Evolutionary conservation across 2,888 invertebrate genomes (phyloP), one percentile per base, ranked within the genome.

Genomic region (Chrysolina haemoptera): DNA sequence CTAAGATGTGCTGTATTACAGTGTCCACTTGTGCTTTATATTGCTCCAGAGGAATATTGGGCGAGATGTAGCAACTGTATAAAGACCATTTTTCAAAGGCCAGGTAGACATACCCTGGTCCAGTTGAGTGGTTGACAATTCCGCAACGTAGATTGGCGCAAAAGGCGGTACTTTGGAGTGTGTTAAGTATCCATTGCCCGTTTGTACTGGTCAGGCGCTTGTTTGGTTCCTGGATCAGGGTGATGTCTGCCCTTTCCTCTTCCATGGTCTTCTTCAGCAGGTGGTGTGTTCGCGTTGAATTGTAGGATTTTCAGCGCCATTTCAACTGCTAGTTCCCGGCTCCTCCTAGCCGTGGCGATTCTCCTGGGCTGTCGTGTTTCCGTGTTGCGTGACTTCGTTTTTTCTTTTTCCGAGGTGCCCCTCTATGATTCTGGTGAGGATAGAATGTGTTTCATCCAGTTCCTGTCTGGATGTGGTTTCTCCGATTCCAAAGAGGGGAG

Each of bases 191-290:
- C 16, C 16, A 68, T 59, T 41, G 41, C 1, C 22, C 14, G 4
- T 55, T 12, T 18, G 41, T 68, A 9, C 5, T 41, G 9, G 46
- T 46, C 9, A 59, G 10, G 1, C 6, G 11, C 9, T 8, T 35
- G n/a, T 68, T 68, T 40, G 68, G 68, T 12, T 68, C 68, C 59
- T 59, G 55, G 1, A 68, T 16, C 12, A 68, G 55, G 20, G 59
- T 20, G 6, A 68, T 40, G 18, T 59, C 68, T 59, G 22, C 50
- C 5, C 14, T 12, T 6, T 41, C 11, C 5, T 40, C 43, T 8
- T 22, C 59, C 1, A n/a, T 59, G 22, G 5, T 59, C 22, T 59
- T 27, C 11, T 4, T 27, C 12, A 59, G 27, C 14, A 59, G 27
- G 27, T 59, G 14, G 59, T 59, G 59, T 68, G n/a, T 59, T 46